A percentile compares a stretch with the other conserved stretches of the same genome.
Conservation (phyloP, 2,797 vertebrate species). For the Sebastes vulpes region DNA sequence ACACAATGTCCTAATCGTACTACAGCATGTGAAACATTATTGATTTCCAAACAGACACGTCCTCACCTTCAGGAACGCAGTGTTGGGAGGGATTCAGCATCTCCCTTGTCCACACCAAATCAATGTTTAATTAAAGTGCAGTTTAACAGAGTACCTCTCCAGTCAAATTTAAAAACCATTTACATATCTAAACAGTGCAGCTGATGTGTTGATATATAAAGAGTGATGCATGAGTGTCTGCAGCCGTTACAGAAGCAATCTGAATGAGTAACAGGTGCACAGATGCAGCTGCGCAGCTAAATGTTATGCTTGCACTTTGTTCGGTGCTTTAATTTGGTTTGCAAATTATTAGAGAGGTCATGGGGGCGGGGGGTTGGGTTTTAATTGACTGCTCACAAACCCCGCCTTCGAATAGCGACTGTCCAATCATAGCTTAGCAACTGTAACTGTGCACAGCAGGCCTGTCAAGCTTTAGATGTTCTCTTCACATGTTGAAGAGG, state of each 20-base stretch:
- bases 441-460: no score
- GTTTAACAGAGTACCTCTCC: background rate
- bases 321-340: background rate
- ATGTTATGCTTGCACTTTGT: background rate
- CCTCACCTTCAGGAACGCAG: background rate
- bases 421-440: background rate
- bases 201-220: background rate
- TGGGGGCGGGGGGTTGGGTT: background rate
- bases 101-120: background rate
- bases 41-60: background rate
- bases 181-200: background rate
- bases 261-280: conserved; percentile 9
- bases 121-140: background rate
- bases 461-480: no score
- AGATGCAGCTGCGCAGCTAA: background rate
- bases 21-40: background rate
- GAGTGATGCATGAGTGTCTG: background rate
- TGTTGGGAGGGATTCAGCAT: background rate
- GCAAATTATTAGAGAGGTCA: background rate
- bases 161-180: conserved; percentile 9
- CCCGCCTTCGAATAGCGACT: accelerated
- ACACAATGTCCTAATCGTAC: background rate
- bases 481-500: background rate
- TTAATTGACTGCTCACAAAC: background rate
- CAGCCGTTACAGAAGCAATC: background rate